Conservation (phyloP, 1,140 invertebrate genomes). For the Zaprionus capensis region DNA sequence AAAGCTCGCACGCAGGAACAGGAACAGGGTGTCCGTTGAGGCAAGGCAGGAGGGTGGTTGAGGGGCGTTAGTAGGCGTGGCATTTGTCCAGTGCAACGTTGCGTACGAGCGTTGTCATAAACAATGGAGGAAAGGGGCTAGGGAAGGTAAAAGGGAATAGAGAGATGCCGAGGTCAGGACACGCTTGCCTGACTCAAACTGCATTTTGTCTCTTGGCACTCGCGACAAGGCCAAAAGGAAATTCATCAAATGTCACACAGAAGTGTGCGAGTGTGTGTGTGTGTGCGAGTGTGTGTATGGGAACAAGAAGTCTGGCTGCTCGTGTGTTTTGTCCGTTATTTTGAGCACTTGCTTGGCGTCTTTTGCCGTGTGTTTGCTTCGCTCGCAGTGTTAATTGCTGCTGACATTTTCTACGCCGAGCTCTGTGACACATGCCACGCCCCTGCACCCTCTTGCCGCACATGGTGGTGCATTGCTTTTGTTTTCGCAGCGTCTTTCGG, state of each 20-base stretch:
- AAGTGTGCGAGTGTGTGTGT: constrained; percentile 9
- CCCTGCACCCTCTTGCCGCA: not conserved
- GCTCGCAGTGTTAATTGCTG: constrained; percentile 74
- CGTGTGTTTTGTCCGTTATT: constrained; percentile 66
- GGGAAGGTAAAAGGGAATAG: not conserved
- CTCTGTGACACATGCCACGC: not conserved
- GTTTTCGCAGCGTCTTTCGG: constrained; percentile 57
- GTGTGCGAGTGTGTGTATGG: constrained; percentile 36
- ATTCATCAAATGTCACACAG: constrained; percentile 65
- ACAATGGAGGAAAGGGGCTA: constrained; percentile 37
- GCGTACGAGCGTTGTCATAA: constrained; percentile 53
- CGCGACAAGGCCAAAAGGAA: constrained; percentile 76
- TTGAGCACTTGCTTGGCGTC: constrained; percentile 55
- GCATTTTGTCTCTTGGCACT: constrained; percentile 57
- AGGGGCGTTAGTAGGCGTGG: constrained; percentile 20
- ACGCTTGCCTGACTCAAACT: constrained; percentile 24
- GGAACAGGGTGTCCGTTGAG: not conserved
- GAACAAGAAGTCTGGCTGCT: not conserved
- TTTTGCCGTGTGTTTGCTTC: constrained; percentile 58
- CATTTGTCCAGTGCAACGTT: constrained; percentile 39
- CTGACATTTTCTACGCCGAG: constrained; percentile 59
- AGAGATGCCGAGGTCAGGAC: constrained; percentile 23
- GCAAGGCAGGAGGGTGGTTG: too few relatives aligned
- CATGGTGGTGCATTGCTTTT: constrained; percentile 25
- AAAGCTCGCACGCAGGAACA: constrained; percentile 15